Percentiles rank a stretch among this genome's conserved stretches.
Evolutionary conservation across 30 jellyfish, hydroid and myxozoan species (phyloP).

Genomic region (Rhopilema esculentum): DNA sequence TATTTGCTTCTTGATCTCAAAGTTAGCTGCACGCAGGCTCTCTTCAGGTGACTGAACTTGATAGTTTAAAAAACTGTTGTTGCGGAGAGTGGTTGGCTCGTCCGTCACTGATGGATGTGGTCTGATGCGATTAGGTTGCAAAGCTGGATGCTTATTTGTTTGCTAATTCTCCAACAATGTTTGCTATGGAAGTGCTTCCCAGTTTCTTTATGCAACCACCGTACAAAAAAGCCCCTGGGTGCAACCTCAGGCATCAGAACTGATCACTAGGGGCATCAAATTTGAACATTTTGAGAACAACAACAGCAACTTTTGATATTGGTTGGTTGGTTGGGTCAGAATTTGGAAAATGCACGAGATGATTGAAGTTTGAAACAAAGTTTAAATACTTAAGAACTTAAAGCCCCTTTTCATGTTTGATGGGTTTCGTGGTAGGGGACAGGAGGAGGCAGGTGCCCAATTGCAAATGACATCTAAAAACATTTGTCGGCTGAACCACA

Average conservation of each 20-base stretch:
- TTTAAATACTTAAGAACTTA: too few species aligned
- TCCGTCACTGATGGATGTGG: not conserved
- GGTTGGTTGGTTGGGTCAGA: not conserved
- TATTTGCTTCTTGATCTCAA: not conserved
- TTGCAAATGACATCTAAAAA: too few species aligned
- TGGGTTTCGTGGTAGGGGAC: too few species aligned
- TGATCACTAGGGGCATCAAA: not conserved
- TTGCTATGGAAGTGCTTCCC: not conserved
- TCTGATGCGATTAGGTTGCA: not conserved
- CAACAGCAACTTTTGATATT: not conserved
- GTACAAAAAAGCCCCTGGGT: not conserved
- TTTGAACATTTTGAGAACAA: not conserved
- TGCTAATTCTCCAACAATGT: not conserved
- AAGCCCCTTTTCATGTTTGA: too few species aligned
- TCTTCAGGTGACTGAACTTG: too few species aligned
- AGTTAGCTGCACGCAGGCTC: too few species aligned
- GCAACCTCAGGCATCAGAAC: not conserved
- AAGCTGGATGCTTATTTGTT: not conserved
- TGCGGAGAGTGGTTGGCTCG: not conserved
- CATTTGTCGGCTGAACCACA: too few species aligned
- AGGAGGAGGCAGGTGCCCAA: too few species aligned
- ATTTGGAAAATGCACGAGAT: too few species aligned
- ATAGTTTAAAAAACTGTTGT: too few species aligned
- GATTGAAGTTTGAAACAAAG: too few species aligned
- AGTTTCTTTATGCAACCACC: not conserved